Percentiles rank a stretch among this genome's conserved stretches.
Evolutionary conservation across 35 echinoderm and acorn worm species (phyloP).

Genomic region (Amphiura filiformis): DNA sequence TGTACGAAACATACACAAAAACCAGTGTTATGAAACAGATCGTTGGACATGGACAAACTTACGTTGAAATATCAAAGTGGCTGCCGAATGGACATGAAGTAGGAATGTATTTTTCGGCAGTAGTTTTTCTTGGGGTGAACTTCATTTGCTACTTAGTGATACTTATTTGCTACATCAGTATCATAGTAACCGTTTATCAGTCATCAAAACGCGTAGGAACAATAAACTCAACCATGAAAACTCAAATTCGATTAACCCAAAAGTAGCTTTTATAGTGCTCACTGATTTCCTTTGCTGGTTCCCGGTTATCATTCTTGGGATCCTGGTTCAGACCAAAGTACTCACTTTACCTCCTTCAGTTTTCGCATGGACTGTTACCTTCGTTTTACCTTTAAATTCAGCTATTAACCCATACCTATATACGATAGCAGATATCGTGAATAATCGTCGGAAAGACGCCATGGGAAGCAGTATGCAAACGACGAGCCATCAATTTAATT

Average conservation of each 20-base stretch:
- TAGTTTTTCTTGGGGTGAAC: background rate
- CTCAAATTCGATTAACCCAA: background rate
- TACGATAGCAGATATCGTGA: background rate
- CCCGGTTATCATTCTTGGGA: background rate
- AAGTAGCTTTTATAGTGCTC: background rate
- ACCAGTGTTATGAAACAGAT: background rate
- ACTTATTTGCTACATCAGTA: background rate
- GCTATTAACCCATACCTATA: background rate
- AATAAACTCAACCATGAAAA: background rate
- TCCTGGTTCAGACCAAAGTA: background rate
- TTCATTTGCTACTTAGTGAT: background rate
- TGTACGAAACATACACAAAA: background rate
- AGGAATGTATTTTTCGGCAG: background rate
- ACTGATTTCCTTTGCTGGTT: conserved; percentile 1
- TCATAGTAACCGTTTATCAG: background rate
- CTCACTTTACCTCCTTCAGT: background rate
- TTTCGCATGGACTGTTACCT: background rate
- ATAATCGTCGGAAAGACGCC: background rate
- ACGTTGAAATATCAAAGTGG: background rate
- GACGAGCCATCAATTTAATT: no score
- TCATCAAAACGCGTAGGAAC: background rate
- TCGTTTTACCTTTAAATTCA: background rate
- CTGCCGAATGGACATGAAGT: background rate
- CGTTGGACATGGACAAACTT: background rate
- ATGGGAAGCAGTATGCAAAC: no score